Evolutionary conservation across 1,140 invertebrate species (phyloP).

Genomic region (Matsumurasca onukii): DNA sequence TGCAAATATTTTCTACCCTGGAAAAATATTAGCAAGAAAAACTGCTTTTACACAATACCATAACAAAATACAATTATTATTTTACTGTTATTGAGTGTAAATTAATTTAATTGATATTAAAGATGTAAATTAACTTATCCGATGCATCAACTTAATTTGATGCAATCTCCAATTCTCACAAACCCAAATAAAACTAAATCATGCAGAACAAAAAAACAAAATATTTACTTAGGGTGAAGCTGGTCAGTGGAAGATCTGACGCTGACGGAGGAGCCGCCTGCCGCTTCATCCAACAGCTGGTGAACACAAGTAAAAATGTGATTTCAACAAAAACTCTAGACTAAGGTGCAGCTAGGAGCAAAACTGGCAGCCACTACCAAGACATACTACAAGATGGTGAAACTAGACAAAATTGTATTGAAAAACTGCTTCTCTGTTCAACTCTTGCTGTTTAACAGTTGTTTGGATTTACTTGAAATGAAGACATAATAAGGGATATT

Average conservation of each 20-base stretch:
- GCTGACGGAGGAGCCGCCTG: constrained; percentile 34
- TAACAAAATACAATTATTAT: neutral
- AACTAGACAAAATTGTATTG: no score
- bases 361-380: constrained; percentile 12
- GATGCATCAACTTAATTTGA: no score
- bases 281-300: constrained; percentile 62
- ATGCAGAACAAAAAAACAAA: constrained; percentile 45
- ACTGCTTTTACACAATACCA: no score
- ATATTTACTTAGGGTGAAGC: constrained; percentile 59
- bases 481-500: no score
- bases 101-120: neutral
- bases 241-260: constrained; percentile 43
- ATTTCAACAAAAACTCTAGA: constrained; percentile 26
- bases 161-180: no score
- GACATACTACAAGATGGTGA: no score
- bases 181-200: constrained; percentile 26
- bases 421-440: no score
- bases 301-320: constrained; percentile 45
- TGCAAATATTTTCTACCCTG: no score
- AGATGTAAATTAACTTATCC: neutral
- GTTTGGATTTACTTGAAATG: no score
- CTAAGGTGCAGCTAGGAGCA: constrained; percentile 25
- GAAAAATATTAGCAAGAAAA: no score
- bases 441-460: no score
- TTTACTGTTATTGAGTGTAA: neutral